Conservation (phyloP, 2,888 invertebrate genomes). For the Harpalus rubripes region DNA sequence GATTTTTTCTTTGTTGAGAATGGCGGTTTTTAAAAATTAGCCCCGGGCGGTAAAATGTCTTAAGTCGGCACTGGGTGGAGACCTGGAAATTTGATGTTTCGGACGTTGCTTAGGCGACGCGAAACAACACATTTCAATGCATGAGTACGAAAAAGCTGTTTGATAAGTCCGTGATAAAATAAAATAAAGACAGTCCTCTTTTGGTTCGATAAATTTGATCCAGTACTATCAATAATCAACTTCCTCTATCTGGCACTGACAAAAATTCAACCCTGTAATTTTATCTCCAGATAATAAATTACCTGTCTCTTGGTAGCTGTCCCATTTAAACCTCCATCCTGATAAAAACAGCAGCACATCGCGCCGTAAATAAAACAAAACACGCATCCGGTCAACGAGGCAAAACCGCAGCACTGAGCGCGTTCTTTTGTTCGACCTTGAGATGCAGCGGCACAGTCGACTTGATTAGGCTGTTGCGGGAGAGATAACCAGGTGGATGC, state of each 20-base stretch:
- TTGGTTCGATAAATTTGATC: no score
- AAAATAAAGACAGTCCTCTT: no score
- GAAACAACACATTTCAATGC: no score
- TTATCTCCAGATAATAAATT: conserved; percentile 34
- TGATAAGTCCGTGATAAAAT: no score
- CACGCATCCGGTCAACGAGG: conserved; percentile 53
- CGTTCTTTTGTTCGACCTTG: conserved; percentile 41
- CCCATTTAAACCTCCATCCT: conserved; percentile 22
- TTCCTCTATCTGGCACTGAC: conserved; percentile 12
- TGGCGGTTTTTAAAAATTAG: no score
- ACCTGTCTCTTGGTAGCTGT: neutral
- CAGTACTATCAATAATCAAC: neutral
- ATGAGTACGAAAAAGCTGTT: no score
- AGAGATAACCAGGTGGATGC: conserved; percentile 19
- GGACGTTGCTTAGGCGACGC: no score
- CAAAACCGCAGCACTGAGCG: conserved; percentile 11
- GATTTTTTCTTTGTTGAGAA: no score
- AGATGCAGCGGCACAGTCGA: conserved; percentile 26
- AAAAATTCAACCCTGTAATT: conserved; percentile 42
- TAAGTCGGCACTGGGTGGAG: no score
- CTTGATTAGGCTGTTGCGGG: conserved; percentile 39
- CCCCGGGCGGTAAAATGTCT: no score
- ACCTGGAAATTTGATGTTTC: no score
- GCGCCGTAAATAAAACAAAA: conserved; percentile 49
- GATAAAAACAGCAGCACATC: conserved; percentile 44